A percentile compares a stretch with the other conserved stretches of the same genome.
Evolutionary conservation across 2,888 invertebrate genomes (phyloP).

Genomic region (Deilephila porcellus): DNA sequence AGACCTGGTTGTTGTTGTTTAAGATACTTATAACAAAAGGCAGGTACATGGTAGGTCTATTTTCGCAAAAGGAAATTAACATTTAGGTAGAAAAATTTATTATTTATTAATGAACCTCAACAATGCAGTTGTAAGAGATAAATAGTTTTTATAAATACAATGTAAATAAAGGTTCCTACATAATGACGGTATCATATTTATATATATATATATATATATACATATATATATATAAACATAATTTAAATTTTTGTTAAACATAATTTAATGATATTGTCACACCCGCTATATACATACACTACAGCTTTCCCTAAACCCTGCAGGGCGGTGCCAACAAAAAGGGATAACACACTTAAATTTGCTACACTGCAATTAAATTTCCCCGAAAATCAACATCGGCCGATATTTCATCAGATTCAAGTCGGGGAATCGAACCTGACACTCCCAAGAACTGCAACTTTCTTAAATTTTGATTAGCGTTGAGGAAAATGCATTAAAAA

Average conservation of each 20-base stretch:
- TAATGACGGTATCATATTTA: no score
- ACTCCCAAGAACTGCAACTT: neutral
- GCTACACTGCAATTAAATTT: conserved; percentile 4
- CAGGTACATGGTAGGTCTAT: no score
- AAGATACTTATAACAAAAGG: no score
- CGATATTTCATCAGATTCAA: neutral
- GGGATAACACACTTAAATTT: neutral
- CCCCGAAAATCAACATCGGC: conserved; percentile 16
- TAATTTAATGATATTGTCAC: neutral
- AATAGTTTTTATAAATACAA: no score
- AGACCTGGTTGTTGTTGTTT: no score
- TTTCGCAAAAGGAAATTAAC: no score
- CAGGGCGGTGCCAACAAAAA: conserved; percentile 16
- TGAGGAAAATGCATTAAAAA: conserved; percentile 3
- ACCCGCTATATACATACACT: neutral
- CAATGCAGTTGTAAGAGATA: no score
- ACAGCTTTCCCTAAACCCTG: neutral
- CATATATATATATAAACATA: no score
- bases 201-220: no score
- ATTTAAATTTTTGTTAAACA: neutral
- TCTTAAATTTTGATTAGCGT: neutral
- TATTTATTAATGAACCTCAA: no score
- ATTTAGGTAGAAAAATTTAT: no score
- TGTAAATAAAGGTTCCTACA: no score
- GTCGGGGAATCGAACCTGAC: conserved; percentile 3